phyloP scores from a whole-genome alignment of 2,797 vertebrate genomes.

The Vespertilio murinus region DNA sequence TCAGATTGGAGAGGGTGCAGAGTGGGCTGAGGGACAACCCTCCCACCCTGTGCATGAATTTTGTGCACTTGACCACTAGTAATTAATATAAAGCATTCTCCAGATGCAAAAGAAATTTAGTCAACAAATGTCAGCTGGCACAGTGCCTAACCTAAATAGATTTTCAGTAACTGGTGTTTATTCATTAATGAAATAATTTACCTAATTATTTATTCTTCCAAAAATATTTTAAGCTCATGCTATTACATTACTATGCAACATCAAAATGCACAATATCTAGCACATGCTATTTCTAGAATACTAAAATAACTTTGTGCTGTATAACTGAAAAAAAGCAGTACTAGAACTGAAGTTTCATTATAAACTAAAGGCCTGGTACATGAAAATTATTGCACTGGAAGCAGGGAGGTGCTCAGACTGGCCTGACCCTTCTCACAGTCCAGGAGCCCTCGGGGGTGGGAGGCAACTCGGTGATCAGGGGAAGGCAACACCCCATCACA shows the following conservation, averaged over 20 bases:
- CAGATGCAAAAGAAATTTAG: background rate
- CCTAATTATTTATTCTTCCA: background rate
- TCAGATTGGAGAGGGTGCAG: no score
- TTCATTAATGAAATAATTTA: slow-evolving; percentile 1
- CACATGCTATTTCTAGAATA: background rate
- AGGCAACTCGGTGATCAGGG: no score
- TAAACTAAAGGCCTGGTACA: background rate
- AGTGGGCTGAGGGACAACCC: no score
- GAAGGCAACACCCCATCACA: no score
- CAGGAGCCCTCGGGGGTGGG: no score
- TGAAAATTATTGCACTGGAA: no score
- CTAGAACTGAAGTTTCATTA: background rate
- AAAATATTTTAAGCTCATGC: background rate
- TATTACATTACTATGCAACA: background rate
- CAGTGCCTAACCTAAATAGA: background rate
- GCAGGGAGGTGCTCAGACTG: no score
- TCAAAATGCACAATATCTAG: background rate
- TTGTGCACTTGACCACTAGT: background rate
- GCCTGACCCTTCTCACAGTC: no score
- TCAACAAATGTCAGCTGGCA: background rate
- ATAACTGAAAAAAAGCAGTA: background rate
- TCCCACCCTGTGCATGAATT: no score
- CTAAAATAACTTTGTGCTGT: background rate
- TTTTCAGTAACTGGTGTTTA: background rate
- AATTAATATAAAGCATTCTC: slow-evolving; percentile 3